phyloP scores from a whole-genome alignment of 1,140 invertebrate species.

The Pararge aegeria region DNA sequence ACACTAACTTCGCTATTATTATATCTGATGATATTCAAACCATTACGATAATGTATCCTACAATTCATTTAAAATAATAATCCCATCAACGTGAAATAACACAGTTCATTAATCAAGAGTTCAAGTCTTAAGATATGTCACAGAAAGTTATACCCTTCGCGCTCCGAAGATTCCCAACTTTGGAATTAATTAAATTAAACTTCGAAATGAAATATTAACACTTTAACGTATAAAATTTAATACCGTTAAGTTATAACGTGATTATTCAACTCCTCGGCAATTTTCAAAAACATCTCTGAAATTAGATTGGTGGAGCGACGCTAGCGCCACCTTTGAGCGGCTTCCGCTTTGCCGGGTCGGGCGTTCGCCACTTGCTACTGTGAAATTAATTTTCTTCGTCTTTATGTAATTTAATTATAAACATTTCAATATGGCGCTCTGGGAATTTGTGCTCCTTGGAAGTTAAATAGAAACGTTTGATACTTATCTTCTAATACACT shows the following conservation, averaged over 20 bases:
- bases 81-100: background rate
- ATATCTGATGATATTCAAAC: no score
- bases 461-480: slow-evolving; percentile 79
- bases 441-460: slow-evolving; percentile 70
- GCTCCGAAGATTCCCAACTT: slow-evolving; percentile 50
- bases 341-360: slow-evolving; percentile 58
- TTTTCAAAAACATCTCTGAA: slow-evolving; percentile 76
- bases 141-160: slow-evolving; percentile 33
- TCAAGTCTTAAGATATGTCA: slow-evolving; percentile 49
- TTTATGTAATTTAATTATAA: slow-evolving; percentile 80
- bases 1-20: no score
- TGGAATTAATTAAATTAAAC: slow-evolving; percentile 81
- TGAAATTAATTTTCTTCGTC: slow-evolving; percentile 80
- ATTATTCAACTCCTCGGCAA: slow-evolving; percentile 76
- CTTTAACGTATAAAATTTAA: slow-evolving; percentile 81
- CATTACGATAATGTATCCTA: background rate
- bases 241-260: slow-evolving; percentile 78
- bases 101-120: slow-evolving; percentile 6
- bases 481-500: slow-evolving; percentile 78
- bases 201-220: slow-evolving; percentile 81
- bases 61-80: background rate
- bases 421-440: slow-evolving; percentile 78
- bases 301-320: slow-evolving; percentile 71
- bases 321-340: slow-evolving; percentile 61
- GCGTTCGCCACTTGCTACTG: slow-evolving; percentile 67